These are phyloP conservation scores for Seriola aureovittata DNA, from an alignment of 2,113 vertebrate genomes.

Conservation along the genomic window DNA sequence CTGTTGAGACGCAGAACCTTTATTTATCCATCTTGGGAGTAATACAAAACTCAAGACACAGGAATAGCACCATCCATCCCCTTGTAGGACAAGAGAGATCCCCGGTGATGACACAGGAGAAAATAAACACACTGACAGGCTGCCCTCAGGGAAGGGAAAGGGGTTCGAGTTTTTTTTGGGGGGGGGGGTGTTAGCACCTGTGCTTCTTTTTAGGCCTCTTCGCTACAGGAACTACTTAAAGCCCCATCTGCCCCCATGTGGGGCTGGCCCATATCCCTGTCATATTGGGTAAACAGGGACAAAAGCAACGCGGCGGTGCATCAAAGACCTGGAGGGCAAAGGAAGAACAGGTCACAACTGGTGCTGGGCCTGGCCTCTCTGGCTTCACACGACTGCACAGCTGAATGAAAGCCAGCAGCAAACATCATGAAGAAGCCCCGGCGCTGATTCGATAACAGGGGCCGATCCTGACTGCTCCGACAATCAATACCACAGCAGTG, in stretches of 20 bases:
- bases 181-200: constrained; percentile 73
- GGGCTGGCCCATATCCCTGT: constrained; percentile 77
- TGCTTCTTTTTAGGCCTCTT: constrained; percentile 58
- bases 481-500: neutral
- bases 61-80: constrained; percentile 52
- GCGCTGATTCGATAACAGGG: neutral
- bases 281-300: constrained; percentile 79
- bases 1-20: constrained; percentile 11
- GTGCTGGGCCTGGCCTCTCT: constrained; percentile 50
- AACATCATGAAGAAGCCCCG: constrained; percentile 20
- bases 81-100: constrained; percentile 62
- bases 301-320: constrained; percentile 72
- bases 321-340: constrained; percentile 76
- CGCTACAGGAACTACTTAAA: constrained; percentile 76
- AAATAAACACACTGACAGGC: constrained; percentile 79
- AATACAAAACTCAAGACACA: constrained; percentile 43
- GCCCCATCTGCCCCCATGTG: constrained; percentile 75
- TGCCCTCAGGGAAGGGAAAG: constrained; percentile 66
- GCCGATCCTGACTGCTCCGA: neutral
- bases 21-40: constrained; percentile 37
- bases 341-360: constrained; percentile 81
- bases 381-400: constrained; percentile 62
- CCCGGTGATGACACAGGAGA: constrained; percentile 72
- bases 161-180: constrained; percentile 30
- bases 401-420: constrained; percentile 43